These are phyloP conservation scores for Tetheella fluctuosa DNA, from an alignment of 2,888 invertebrate species.

Conservation along the genomic window DNA sequence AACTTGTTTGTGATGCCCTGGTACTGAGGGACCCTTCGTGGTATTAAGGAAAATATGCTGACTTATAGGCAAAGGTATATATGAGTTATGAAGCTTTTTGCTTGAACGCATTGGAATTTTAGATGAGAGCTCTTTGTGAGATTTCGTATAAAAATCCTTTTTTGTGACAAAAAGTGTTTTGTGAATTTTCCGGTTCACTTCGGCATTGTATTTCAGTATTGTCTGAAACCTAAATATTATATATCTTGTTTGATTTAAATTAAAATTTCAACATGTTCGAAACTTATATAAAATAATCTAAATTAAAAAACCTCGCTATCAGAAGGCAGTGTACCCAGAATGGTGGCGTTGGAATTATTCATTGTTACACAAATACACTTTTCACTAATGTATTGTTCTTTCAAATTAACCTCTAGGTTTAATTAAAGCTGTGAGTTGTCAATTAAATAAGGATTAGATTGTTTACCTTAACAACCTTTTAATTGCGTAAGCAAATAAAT, in stretches of 20 bases:
- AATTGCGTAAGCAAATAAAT: neutral
- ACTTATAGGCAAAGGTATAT: neutral
- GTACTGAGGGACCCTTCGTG: neutral
- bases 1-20: slow-evolving; percentile 6
- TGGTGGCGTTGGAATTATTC: too few species aligned
- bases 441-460: neutral
- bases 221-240: too few species aligned
- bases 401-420: neutral
- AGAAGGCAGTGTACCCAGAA: too few species aligned
- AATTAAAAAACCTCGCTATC: too few species aligned
- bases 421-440: neutral
- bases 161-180: neutral
- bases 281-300: too few species aligned
- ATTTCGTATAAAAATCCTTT: neutral
- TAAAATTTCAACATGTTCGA: neutral
- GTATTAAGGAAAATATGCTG: neutral
- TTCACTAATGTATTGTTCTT: neutral
- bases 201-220: too few species aligned
- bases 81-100: neutral
- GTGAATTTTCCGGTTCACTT: too few species aligned
- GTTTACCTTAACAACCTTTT: neutral
- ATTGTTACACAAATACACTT: neutral
- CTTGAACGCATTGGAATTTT: slow-evolving; percentile 1
- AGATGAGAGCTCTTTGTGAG: neutral
- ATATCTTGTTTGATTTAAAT: too few species aligned